Evolutionary conservation across 2,888 invertebrate genomes (phyloP), one percentile per base, ranked within the genome.

Genomic region (Hermaeophaga mercurialis): DNA sequence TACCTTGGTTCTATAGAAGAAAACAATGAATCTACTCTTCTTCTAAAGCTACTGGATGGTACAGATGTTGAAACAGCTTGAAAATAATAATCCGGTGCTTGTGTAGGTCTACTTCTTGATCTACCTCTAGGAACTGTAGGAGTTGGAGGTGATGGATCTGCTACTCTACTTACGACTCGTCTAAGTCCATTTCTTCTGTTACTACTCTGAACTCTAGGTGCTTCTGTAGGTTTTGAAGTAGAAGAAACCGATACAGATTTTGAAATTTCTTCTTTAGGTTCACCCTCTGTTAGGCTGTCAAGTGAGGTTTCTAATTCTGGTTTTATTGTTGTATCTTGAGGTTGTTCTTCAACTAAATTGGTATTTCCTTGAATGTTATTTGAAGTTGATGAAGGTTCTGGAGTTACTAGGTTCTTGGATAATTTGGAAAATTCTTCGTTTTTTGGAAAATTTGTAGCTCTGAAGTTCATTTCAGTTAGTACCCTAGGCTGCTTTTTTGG

Each of bases 401-500:
- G 36, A 9, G 47, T 44, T 58, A 17, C 33, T 31, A 17, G 36
- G 12, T 15, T 15, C 41, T 34, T 22, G 49, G 11, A 47, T 33
- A 19, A 7, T 24, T 24, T 26, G 7, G 9, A 12, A 26, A 22
- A 36, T 22, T 48, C 47, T n/a, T 31, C 28, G 9, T 52, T 34
- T 31, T 43, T 53, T 1, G 66, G 64, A 0, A 68, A 64, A 59
- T 69, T 71, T 6, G 63, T 54, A 1, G 72, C 65, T 63, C 73
- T 75, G 58, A 72, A 75, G 61, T 65, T 65, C 8, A 59, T 70
- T 65, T 77, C 76, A 1, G 75, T 73, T 19, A 75, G 58, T 15
- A 75, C 73, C 54, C 72, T 67, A 0, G 75, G 65, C n/a, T n/a
- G n/a, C 59, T 70, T 73, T 43, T 53, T 53, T 6, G 41, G 14